These are phyloP conservation scores for Papilio dardanus DNA, from an alignment of 1,140 invertebrate genomes.

Conservation along the genomic window DNA sequence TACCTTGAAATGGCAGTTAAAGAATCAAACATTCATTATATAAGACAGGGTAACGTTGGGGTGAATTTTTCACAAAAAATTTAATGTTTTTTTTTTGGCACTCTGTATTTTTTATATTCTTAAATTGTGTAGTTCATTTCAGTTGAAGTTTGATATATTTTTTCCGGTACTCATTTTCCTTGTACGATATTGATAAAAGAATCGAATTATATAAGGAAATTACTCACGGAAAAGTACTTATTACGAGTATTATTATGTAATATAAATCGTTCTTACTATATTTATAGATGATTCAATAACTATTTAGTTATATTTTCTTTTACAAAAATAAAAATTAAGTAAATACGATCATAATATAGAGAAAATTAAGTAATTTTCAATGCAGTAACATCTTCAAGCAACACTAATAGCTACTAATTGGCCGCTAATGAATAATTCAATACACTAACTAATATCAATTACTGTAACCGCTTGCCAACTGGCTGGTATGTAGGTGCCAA, in stretches of 20 bases:
- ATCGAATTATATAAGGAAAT: too few relatives aligned
- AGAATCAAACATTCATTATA: slow-evolving; percentile 78
- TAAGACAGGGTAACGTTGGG: slow-evolving; percentile 50
- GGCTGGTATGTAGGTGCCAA: slow-evolving; percentile 53
- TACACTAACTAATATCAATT: slow-evolving; percentile 57
- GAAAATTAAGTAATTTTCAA: background rate
- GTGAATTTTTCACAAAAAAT: slow-evolving; percentile 43
- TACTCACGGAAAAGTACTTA: too few relatives aligned
- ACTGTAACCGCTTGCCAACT: slow-evolving; percentile 49
- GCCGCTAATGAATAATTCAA: slow-evolving; percentile 52
- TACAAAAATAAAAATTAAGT: too few relatives aligned
- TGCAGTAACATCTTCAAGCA: background rate
- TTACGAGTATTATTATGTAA: too few relatives aligned
- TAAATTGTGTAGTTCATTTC: slow-evolving; percentile 23
- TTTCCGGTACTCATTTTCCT: background rate
- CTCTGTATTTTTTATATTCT: slow-evolving; percentile 28
- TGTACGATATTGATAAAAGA: background rate
- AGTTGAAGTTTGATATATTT: background rate
- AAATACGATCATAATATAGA: too few relatives aligned
- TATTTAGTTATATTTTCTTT: too few relatives aligned
- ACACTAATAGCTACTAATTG: slow-evolving; percentile 12
- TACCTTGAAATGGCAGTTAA: slow-evolving; percentile 55
- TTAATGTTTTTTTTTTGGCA: slow-evolving; percentile 35
- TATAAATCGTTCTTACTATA: too few relatives aligned
- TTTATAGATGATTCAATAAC: too few relatives aligned